These are phyloP conservation scores for Diaphora mendica DNA, from an alignment of 2,888 invertebrate genomes.

Conservation along the genomic window DNA sequence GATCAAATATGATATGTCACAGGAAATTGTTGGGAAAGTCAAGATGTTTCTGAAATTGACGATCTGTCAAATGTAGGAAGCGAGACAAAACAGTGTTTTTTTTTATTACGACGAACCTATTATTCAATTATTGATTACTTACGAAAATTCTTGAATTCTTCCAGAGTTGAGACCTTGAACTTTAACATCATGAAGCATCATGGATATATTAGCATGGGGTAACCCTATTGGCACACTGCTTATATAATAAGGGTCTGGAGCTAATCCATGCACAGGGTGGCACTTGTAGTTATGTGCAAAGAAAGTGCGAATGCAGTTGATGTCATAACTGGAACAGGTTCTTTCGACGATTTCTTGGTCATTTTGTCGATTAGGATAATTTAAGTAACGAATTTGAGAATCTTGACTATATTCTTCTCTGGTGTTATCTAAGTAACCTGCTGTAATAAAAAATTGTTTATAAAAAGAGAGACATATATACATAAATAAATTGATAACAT, in stretches of 20 bases:
- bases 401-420: not conserved
- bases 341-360: slow-evolving; percentile 10
- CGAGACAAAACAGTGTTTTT: too few relatives aligned
- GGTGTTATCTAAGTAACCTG: not conserved
- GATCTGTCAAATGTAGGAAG: too few relatives aligned
- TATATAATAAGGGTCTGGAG: slow-evolving; percentile 38
- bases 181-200: slow-evolving; percentile 32
- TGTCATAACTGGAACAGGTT: slow-evolving; percentile 44
- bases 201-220: slow-evolving; percentile 41
- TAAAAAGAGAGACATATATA: not conserved
- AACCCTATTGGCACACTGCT: slow-evolving; percentile 20
- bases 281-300: slow-evolving; percentile 46
- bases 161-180: slow-evolving; percentile 42
- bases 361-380: not conserved
- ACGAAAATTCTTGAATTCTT: slow-evolving; percentile 48
- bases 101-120: not conserved
- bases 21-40: too few relatives aligned
- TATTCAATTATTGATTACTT: slow-evolving; percentile 26
- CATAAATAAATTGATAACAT: not conserved
- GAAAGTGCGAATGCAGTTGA: slow-evolving; percentile 45
- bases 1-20: too few relatives aligned
- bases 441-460: not conserved
- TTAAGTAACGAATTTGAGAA: not conserved
- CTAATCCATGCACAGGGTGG: slow-evolving; percentile 34
- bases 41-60: too few relatives aligned